phyloP scores from a whole-genome alignment of 2,888 invertebrate species.

The Priocnemis perturbator region DNA sequence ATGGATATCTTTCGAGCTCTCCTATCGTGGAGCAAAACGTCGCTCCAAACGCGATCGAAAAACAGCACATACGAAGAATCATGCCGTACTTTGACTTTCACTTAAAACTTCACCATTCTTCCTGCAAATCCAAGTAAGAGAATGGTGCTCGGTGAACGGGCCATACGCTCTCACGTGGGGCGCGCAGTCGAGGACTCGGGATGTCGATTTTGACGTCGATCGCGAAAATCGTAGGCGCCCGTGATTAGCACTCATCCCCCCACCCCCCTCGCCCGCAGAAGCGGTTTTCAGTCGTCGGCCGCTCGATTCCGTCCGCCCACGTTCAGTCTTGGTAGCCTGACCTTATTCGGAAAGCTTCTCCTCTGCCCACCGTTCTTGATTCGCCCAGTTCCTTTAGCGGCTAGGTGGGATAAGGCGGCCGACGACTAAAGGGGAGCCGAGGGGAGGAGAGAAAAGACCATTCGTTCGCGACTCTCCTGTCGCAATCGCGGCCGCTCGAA shows the following conservation, averaged over 20 bases:
- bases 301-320: conserved; percentile 60
- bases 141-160: too few species aligned
- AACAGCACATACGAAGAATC: too few species aligned
- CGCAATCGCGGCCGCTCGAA: conserved; percentile 24
- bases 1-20: too few species aligned
- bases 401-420: conserved; percentile 10
- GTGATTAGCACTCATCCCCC: background rate
- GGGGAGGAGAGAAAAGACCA: background rate
- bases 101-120: too few species aligned
- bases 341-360: conserved; percentile 74
- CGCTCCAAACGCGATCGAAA: too few species aligned
- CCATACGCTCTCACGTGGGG: conserved; percentile 14
- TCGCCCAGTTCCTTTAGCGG: conserved; percentile 7
- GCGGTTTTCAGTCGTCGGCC: conserved; percentile 27
- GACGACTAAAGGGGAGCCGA: conserved; percentile 2
- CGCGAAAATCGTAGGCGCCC: conserved; percentile 21
- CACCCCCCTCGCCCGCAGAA: background rate
- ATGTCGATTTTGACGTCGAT: conserved; percentile 1
- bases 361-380: conserved; percentile 62
- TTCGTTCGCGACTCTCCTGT: conserved; percentile 18
- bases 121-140: too few species aligned
- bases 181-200: background rate
- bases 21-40: too few species aligned
- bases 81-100: too few species aligned
- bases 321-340: conserved; percentile 65